phyloP scores from a whole-genome alignment of 1,140 invertebrate species.

The Uloborus diversus region DNA sequence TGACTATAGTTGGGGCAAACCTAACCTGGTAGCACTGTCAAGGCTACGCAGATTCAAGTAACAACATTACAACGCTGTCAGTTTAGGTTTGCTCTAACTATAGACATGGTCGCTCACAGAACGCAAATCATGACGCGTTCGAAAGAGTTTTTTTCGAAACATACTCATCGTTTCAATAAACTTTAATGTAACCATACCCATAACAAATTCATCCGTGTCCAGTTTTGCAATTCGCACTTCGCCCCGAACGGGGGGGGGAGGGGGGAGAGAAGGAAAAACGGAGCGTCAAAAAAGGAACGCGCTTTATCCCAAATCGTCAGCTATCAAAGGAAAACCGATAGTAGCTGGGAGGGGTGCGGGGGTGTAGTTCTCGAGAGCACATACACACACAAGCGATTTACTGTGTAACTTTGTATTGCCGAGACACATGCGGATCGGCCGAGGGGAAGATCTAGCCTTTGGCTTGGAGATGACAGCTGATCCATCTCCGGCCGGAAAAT shows the following conservation, averaged over 20 bases:
- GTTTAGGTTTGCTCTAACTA: too few relatives aligned
- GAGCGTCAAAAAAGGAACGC: constrained; percentile 12
- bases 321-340: constrained; percentile 46
- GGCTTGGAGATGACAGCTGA: constrained; percentile 54
- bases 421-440: constrained; percentile 20
- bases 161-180: too few relatives aligned
- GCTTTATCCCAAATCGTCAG: constrained; percentile 42
- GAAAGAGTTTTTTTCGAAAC: too few relatives aligned
- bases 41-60: too few relatives aligned
- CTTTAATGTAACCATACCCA: too few relatives aligned
- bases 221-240: neutral
- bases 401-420: constrained; percentile 51
- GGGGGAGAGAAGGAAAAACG: constrained; percentile 20
- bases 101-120: too few relatives aligned
- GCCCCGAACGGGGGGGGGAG: neutral
- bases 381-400: constrained; percentile 52
- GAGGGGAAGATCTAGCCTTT: constrained; percentile 39
- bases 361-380: constrained; percentile 22
- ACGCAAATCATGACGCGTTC: too few relatives aligned
- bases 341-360: too few relatives aligned
- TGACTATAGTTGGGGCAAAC: too few relatives aligned
- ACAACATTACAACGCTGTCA: too few relatives aligned
- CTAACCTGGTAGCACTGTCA: too few relatives aligned
- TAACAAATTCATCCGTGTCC: too few relatives aligned
- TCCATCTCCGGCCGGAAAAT: constrained; percentile 53